Percentiles rank a stretch among this genome's conserved stretches.
These are phyloP conservation scores for Mythimna ferrago DNA, from an alignment of 2,888 invertebrate species.

Conservation along the genomic window DNA sequence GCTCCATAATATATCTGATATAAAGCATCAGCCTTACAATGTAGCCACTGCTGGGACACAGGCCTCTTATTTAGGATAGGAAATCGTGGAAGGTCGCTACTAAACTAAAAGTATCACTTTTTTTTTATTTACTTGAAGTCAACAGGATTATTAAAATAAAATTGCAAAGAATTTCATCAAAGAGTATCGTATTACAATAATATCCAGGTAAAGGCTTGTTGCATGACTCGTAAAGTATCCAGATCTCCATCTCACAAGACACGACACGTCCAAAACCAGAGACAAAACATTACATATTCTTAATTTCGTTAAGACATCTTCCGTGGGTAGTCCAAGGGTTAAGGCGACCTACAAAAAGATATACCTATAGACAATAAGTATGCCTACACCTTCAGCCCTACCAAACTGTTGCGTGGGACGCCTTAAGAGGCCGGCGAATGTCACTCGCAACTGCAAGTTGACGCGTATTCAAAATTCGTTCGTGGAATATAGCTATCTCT, in stretches of 20 bases:
- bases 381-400: conserved; percentile 9
- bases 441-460: too few relatives aligned
- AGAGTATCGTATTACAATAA: conserved; percentile 34
- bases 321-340: conserved; percentile 19
- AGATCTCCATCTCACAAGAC: conserved; percentile 15
- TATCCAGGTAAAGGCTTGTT: conserved; percentile 30
- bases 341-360: conserved; percentile 2
- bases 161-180: conserved; percentile 46
- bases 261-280: conserved; percentile 12
- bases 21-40: too few relatives aligned
- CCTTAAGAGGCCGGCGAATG: too few relatives aligned
- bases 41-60: too few relatives aligned
- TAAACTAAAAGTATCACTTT: too few relatives aligned
- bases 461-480: too few relatives aligned
- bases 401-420: conserved; percentile 28
- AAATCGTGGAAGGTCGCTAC: too few relatives aligned
- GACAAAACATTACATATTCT: conserved; percentile 35
- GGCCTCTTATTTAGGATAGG: too few relatives aligned
- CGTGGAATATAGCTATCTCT: too few relatives aligned
- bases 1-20: too few relatives aligned
- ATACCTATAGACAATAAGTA: neutral
- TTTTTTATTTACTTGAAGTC: too few relatives aligned
- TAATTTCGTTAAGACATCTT: conserved; percentile 39
- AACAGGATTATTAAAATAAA: conserved; percentile 1
- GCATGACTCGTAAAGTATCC: neutral